A percentile compares a stretch with the other conserved stretches of the same genome.
These are phyloP conservation scores for Ageneiosus marmoratus DNA, from an alignment of 2,113 vertebrate genomes.

Conservation along the genomic window DNA sequence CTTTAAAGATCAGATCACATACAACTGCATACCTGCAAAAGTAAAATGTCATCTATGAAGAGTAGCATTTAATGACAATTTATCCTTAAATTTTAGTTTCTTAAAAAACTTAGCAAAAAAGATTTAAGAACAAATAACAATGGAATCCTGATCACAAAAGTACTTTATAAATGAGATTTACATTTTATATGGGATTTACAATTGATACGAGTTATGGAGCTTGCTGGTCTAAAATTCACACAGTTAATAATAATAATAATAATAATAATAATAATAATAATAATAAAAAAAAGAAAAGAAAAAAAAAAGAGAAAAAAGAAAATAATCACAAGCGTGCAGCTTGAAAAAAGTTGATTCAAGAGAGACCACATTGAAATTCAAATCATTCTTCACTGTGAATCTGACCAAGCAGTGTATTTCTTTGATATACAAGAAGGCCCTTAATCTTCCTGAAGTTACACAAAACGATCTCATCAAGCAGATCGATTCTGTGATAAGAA, in stretches of 20 bases:
- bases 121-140: conserved; percentile 40
- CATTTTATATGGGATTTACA: conserved; percentile 50
- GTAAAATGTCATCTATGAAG: conserved; percentile 44
- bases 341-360: conserved; percentile 18
- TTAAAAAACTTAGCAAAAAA: conserved; percentile 39
- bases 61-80: conserved; percentile 37
- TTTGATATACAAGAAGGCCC: conserved; percentile 9
- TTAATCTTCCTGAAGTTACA: conserved; percentile 23
- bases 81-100: conserved; percentile 36
- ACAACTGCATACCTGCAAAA: conserved; percentile 34
- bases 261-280: too few species aligned
- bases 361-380: conserved; percentile 34
- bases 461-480: conserved; percentile 19
- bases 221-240: conserved; percentile 27
- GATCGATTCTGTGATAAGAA: conserved; percentile 8
- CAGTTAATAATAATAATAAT: too few species aligned
- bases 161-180: conserved; percentile 49
- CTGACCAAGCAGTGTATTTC: conserved; percentile 25
- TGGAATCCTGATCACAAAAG: conserved; percentile 32
- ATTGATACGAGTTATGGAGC: conserved; percentile 16
- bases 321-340: conserved; percentile 18
- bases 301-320: too few species aligned
- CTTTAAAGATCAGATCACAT: conserved; percentile 22
- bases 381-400: conserved; percentile 39
- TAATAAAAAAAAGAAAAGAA: neutral